Conservation (phyloP, 2,888 invertebrate genomes). For the Morpho achilles region DNA sequence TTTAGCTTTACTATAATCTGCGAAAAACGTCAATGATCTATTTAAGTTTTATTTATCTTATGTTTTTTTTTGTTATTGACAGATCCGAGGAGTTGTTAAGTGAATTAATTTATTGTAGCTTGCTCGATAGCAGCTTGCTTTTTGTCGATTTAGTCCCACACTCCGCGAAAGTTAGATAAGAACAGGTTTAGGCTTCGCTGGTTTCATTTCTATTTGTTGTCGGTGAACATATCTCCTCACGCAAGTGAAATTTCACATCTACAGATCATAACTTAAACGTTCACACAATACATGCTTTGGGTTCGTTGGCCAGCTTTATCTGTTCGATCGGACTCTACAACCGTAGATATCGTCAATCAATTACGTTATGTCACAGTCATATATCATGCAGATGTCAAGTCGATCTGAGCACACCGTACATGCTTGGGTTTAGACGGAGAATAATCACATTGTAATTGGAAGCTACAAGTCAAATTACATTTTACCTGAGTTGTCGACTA, state of each 20-base stretch:
- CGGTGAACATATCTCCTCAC: constrained; percentile 19
- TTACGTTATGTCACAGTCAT: constrained; percentile 49
- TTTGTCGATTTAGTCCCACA: neutral
- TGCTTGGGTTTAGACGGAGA: constrained; percentile 34
- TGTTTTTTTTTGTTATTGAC: no score
- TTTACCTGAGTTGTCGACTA: no score
- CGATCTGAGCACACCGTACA: constrained; percentile 26
- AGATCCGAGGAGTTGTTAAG: no score
- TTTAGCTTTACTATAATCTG: no score
- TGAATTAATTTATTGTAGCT: no score
- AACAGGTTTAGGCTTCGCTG: constrained; percentile 20
- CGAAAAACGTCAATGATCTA: no score
- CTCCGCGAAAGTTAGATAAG: constrained; percentile 15
- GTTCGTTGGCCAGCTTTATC: constrained; percentile 24
- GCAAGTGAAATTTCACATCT: constrained; percentile 20
- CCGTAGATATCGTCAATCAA: constrained; percentile 53
- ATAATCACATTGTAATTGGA: constrained; percentile 30
- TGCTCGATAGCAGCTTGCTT: no score
- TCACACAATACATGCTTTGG: constrained; percentile 23
- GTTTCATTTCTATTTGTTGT: constrained; percentile 16
- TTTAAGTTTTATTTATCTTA: no score
- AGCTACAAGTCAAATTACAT: constrained; percentile 16
- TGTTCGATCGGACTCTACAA: constrained; percentile 26
- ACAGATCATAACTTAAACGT: constrained; percentile 18
- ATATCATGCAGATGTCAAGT: constrained; percentile 35